phyloP scores from a whole-genome alignment of 2,888 invertebrate genomes.

The Nymphalis c-album region DNA sequence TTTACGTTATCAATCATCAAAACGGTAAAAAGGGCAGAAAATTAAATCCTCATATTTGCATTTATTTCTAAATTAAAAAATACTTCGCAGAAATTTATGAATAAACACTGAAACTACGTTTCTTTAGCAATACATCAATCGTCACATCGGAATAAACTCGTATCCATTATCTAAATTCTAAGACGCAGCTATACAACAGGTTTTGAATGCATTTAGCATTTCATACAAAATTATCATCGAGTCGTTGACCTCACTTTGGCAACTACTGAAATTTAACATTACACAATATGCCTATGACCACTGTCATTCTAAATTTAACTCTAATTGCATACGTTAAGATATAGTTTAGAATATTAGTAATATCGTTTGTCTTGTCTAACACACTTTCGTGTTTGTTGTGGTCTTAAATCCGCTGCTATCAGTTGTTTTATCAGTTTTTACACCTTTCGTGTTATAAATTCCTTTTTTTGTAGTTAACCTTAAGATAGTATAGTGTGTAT shows the following conservation, averaged over 20 bases:
- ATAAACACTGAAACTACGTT: no score
- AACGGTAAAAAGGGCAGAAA: no score
- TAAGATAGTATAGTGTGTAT: constrained; percentile 33
- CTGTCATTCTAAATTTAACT: constrained; percentile 12
- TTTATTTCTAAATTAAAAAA: no score
- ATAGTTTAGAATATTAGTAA: not conserved
- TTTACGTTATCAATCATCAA: no score
- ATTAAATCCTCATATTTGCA: no score
- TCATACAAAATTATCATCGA: constrained; percentile 27
- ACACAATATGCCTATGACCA: constrained; percentile 22
- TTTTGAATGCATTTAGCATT: constrained; percentile 19
- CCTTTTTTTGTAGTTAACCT: constrained; percentile 33
- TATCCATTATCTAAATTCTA: constrained; percentile 6
- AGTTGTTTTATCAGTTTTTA: constrained; percentile 39
- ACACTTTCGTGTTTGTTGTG: constrained; percentile 38
- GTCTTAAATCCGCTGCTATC: constrained; percentile 40
- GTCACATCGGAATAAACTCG: not conserved
- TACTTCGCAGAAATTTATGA: no score
- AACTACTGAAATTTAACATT: constrained; percentile 34
- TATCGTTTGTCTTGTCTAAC: constrained; percentile 12
- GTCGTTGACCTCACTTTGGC: constrained; percentile 37
- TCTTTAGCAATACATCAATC: not conserved
- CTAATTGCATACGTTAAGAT: not conserved
- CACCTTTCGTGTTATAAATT: constrained; percentile 39
- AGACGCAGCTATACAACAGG: constrained; percentile 16